Evolutionary conservation across 1,140 invertebrate genomes (phyloP), one percentile per base, ranked within the genome.

Genomic region (Hyposmocoma kahamanoa): DNA sequence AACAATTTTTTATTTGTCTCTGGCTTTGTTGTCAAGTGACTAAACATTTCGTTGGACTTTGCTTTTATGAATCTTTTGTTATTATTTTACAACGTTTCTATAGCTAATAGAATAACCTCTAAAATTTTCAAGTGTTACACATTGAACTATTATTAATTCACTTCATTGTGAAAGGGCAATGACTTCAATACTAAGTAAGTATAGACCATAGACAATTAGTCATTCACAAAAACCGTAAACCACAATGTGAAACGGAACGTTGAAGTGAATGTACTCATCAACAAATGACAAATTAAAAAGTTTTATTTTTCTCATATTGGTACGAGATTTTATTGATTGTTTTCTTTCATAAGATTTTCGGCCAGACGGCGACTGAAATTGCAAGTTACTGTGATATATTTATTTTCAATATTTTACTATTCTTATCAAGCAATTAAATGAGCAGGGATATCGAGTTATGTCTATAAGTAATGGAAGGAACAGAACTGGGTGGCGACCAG

Each of bases 401-500:
- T 86, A 84, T 86, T 86, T 83, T 85, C 74, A 72, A 75, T 84
- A 80, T 77, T 84, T 85, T 79, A 84, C 72, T 83, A 84, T 86
- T 87, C 79, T 85, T 82, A 81, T 85, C 77, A 85, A 83, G 60
- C 67, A 82, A 82, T 84, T 85, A 84, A 84, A 87, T 87, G 84
- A 87, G 82, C 80, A 84, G 79, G 81, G 80, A 81, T 80, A 84
- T 78, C 79, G 72, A 87, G 83, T 85, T 84, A 87, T 87, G 84
- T 86, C 73, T 85, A 84, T 86, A 83, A 86, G 84, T 85, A 86
- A 87, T 87, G 84, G 84, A 87, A 86, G 84, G 85, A 78, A 85
- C 87, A 87, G 86, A 86, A 85, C 75, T 87, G 83, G 88, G 85
- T 80, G 89, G 88, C 79, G 89, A 91, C 75, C 92, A 96, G 90